Percentiles rank a stretch among this genome's conserved stretches.
These are phyloP conservation scores for Microchrysa polita DNA, from an alignment of 2,888 invertebrate species.

Conservation along the genomic window DNA sequence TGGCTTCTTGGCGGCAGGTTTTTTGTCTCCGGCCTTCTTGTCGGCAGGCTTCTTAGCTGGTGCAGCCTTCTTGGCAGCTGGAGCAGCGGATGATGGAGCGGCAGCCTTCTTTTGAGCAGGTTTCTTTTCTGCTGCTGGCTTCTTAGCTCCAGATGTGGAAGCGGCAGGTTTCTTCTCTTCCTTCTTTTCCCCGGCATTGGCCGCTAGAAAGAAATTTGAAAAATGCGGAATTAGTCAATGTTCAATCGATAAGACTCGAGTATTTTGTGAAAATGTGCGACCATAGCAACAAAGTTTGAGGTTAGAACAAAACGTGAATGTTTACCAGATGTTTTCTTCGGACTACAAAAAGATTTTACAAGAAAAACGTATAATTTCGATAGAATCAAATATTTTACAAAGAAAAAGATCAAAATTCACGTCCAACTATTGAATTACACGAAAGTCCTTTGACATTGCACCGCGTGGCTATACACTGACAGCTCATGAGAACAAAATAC, in stretches of 20 bases:
- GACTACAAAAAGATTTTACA: neutral
- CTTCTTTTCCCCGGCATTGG: slow-evolving; percentile 71
- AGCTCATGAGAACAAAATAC: neutral
- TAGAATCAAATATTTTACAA: neutral
- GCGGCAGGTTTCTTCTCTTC: slow-evolving; percentile 58
- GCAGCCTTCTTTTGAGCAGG: slow-evolving; percentile 53
- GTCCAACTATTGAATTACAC: neutral
- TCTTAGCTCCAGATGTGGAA: slow-evolving; percentile 47
- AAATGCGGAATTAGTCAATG: neutral
- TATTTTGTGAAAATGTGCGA: neutral
- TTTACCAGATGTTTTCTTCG: neutral
- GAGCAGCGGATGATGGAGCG: slow-evolving; percentile 53
- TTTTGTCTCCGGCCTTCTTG: slow-evolving; percentile 58
- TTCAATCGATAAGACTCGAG: neutral
- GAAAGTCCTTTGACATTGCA: slow-evolving; percentile 7
- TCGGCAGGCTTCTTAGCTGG: slow-evolving; percentile 66
- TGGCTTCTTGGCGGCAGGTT: slow-evolving; percentile 59
- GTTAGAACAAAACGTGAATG: neutral
- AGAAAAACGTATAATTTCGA: too few species aligned
- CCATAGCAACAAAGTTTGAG: neutral
- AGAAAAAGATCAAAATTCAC: too few species aligned
- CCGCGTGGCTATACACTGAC: slow-evolving; percentile 26
- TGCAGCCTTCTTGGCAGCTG: slow-evolving; percentile 59
- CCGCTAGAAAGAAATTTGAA: slow-evolving; percentile 62
- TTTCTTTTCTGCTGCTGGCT: slow-evolving; percentile 54